Conservation (phyloP, 92 coral and sea anemone species). For the Phymanthus crucifer region DNA sequence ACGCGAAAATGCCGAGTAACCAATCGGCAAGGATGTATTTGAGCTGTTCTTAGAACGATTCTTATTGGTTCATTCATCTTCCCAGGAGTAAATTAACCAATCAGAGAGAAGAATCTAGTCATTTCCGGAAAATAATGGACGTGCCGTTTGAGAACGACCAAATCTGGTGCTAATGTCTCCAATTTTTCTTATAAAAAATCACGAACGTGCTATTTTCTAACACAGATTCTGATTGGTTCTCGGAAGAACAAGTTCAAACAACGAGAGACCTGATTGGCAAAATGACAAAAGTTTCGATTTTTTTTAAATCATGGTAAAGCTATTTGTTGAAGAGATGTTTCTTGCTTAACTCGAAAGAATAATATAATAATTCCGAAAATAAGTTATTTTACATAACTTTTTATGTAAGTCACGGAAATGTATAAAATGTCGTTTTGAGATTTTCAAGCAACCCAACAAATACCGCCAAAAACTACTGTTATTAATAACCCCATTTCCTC, state of each 20-base stretch:
- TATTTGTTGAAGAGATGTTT: no score
- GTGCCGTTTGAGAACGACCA: background rate
- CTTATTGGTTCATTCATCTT: constrained; percentile 7
- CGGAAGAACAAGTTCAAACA: background rate
- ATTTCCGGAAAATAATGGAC: background rate
- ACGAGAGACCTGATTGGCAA: background rate
- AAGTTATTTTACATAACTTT: background rate
- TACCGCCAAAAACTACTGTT: no score
- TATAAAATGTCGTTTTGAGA: no score
- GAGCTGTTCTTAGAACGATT: background rate
- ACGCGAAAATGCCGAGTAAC: background rate
- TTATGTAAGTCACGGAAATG: background rate
- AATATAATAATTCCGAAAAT: background rate
- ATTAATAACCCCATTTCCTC: no score
- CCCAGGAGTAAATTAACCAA: background rate
- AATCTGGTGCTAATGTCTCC: background rate
- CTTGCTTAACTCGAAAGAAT: background rate
- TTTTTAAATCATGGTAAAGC: no score
- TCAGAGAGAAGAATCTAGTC: background rate
- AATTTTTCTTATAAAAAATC: background rate
- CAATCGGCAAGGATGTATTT: background rate
- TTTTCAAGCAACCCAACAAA: no score
- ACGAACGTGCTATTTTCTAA: background rate
- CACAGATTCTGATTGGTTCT: background rate
- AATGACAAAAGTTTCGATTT: background rate